phyloP scores from a whole-genome alignment of 2,888 invertebrate species.

The Plagodis dolabraria region DNA sequence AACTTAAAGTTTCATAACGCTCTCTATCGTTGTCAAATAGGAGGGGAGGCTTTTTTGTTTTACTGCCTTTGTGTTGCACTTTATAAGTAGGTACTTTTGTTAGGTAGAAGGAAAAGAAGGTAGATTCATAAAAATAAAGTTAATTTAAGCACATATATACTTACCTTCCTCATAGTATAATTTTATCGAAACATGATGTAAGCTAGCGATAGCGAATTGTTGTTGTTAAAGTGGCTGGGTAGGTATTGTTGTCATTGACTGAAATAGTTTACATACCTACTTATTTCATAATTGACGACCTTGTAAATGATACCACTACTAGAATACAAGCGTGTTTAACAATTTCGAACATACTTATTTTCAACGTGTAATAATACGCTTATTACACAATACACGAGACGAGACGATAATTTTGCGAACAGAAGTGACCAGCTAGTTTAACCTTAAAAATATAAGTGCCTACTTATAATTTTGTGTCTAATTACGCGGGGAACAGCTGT shows the following conservation, averaged over 20 bases:
- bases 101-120: too few species aligned
- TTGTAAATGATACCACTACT: conserved; percentile 32
- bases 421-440: too few species aligned
- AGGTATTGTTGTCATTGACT: conserved; percentile 32
- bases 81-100: too few species aligned
- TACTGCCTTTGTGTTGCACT: too few species aligned
- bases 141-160: too few species aligned
- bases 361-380: conserved; percentile 25
- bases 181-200: conserved; percentile 47
- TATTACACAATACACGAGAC: conserved; percentile 25
- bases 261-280: conserved; percentile 29
- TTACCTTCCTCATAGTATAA: conserved; percentile 3
- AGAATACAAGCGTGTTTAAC: conserved; percentile 13
- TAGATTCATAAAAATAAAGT: not conserved
- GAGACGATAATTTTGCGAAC: conserved; percentile 7
- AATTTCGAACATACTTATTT: conserved; percentile 24
- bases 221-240: conserved; percentile 26
- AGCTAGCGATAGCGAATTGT: conserved; percentile 40
- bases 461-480: conserved; percentile 22
- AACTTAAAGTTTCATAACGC: too few species aligned
- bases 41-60: too few species aligned
- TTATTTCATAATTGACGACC: conserved; percentile 35
- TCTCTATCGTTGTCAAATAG: too few species aligned
- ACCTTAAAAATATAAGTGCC: not conserved
- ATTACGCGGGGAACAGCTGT: conserved; percentile 25